Evolutionary conservation across 2,113 vertebrate species (phyloP), one percentile per base, ranked within the genome.

Genomic region (Rhabdornis inornatus): DNA sequence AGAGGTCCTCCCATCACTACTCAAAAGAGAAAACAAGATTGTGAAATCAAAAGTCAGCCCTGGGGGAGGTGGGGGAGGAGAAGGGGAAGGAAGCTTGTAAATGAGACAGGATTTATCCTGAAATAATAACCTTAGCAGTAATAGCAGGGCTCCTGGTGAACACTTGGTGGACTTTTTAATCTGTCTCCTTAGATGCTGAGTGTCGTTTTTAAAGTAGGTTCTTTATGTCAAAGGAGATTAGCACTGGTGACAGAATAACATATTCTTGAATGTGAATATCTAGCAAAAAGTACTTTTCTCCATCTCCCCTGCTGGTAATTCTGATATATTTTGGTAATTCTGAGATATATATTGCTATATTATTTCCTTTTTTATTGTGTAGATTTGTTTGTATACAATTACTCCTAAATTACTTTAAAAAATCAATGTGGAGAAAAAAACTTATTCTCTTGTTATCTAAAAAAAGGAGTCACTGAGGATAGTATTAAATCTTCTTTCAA

Each of bases 21-120:
- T 85, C 44, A 56, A 80, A 90, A 84, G 65, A 76, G 76, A 69
- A 92, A 91, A 76, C 60, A 72, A 89, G 55, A 56, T 52, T 74
- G 30, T 80, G 59, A 92, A 97, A 90, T 37, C 14, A 87, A 90
- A 86, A 97, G 84, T 92, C 94, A 92, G 52, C 65, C 31, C 39
- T 35, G 16, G 7, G 14, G 23, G 4, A 20, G 11, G 6, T 7
- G 7, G 5, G 13, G 53, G 37, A 59, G 44, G 53, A 69, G 45
- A 87, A 22, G 19, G 17, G 59, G 60, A 66, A 50, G 28, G 16
- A 72, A 65, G 14, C 22, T 94, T 91, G 59, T 89, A 90, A 91
- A 79, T 59, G 61, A 94, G 65, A 74, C 59, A 70, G 65, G 83
- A 30, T 94, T 95, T 96, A 87, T 56, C 37, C 44, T 76, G 55